Percentiles rank a stretch among this genome's conserved stretches.
Evolutionary conservation across 2,797 vertebrate genomes (phyloP).

Genomic region (Thripadectes ignobilis): DNA sequence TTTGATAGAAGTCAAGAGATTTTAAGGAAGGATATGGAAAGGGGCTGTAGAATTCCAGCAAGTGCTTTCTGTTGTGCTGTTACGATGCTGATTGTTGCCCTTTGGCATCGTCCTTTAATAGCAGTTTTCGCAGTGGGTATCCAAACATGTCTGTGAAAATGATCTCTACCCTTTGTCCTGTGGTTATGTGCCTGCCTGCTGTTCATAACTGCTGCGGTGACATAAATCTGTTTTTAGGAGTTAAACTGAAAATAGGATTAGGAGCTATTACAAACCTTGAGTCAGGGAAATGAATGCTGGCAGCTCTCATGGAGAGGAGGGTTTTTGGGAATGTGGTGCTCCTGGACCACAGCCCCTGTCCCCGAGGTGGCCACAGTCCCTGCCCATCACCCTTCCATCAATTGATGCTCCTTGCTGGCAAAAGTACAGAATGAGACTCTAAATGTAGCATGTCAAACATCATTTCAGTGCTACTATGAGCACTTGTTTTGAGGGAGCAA

Average conservation of each 20-base stretch:
- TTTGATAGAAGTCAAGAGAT: background rate
- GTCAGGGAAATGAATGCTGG: background rate
- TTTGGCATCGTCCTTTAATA: background rate
- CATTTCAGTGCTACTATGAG: background rate
- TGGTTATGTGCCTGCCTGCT: background rate
- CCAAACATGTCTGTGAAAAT: background rate
- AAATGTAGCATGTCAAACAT: accelerated
- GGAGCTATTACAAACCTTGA: background rate
- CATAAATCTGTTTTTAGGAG: background rate
- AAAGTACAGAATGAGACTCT: accelerated
- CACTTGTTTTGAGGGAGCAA: background rate
- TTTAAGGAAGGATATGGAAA: background rate
- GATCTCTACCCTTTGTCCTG: background rate
- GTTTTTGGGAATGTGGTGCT: accelerated
- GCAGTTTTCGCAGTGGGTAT: background rate
- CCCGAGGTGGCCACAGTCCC: background rate
- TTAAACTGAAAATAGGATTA: background rate
- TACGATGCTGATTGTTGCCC: background rate
- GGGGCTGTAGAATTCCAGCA: background rate
- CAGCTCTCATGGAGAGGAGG: background rate
- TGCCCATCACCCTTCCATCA: accelerated
- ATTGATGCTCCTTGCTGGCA: background rate
- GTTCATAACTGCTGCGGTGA: background rate
- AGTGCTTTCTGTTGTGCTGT: background rate
- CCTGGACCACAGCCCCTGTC: background rate